These are phyloP conservation scores for Mus spicilegus DNA, from an alignment of 2,113 vertebrate species.

Conservation along the genomic window DNA sequence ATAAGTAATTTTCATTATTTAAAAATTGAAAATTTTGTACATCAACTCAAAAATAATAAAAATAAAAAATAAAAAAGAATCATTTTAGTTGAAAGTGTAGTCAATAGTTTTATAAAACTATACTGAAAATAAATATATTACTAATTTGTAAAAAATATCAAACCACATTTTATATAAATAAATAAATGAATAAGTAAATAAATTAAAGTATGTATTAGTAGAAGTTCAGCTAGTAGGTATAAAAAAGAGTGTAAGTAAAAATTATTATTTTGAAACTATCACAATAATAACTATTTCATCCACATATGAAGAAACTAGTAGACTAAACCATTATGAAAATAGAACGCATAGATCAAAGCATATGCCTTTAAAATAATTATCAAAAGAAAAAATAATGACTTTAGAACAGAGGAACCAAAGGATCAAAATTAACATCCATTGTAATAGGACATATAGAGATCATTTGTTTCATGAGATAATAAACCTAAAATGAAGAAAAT, in stretches of 20 bases:
- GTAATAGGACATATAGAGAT: background rate
- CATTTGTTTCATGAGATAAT: conserved; percentile 8
- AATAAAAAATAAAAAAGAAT: conserved; percentile 28
- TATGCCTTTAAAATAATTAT: background rate
- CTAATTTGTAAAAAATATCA: background rate
- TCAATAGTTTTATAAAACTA: background rate
- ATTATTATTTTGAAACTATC: background rate
- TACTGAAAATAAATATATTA: background rate
- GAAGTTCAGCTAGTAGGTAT: background rate
- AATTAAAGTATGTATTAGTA: background rate
- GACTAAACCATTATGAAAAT: conserved; percentile 4
- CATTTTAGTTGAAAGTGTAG: conserved; percentile 5
- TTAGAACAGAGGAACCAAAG: background rate
- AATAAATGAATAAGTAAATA: conserved; percentile 39
- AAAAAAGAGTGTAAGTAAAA: conserved; percentile 25
- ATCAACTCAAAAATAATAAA: background rate
- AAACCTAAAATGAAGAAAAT: background rate
- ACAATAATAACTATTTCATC: background rate
- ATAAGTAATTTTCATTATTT: background rate
- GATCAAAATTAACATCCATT: background rate
- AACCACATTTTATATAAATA: background rate
- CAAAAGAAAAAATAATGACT: conserved; percentile 15
- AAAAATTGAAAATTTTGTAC: background rate
- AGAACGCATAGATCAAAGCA: background rate
- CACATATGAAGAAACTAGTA: background rate